These are phyloP conservation scores for Phengaris arion DNA, from an alignment of 2,888 invertebrate species.

Conservation along the genomic window DNA sequence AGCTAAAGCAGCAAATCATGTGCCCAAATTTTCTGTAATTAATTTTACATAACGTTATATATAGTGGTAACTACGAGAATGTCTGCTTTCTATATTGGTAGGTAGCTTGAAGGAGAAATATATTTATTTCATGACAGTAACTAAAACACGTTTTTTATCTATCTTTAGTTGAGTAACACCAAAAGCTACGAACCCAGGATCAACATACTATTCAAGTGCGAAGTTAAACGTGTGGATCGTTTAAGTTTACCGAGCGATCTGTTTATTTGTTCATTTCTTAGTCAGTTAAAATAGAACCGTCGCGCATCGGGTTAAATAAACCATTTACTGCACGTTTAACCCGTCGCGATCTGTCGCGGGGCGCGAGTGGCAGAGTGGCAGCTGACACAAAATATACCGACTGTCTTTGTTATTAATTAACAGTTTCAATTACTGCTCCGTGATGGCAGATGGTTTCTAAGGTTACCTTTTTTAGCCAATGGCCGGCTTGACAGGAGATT, in stretches of 20 bases:
- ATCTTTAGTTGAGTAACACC: background rate
- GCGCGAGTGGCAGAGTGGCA: background rate
- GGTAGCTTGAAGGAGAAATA: background rate
- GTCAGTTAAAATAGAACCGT: conserved; percentile 14
- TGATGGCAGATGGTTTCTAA: background rate
- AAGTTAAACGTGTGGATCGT: background rate
- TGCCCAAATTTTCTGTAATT: too few species aligned
- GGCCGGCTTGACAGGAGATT: too few species aligned
- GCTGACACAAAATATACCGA: background rate
- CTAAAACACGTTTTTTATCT: background rate
- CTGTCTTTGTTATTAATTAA: background rate
- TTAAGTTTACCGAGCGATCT: background rate
- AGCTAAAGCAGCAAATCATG: too few species aligned
- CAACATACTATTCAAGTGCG: background rate
- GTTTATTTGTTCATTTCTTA: conserved; percentile 11
- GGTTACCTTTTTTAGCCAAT: too few species aligned
- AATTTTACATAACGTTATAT: too few species aligned
- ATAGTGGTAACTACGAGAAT: too few species aligned
- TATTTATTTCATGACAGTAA: background rate
- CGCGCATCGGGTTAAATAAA: background rate
- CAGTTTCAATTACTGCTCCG: background rate
- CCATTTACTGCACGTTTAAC: background rate
- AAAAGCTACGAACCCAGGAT: background rate
- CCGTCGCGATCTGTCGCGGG: background rate
- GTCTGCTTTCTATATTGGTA: too few species aligned